Evolutionary conservation across 2,797 vertebrate genomes (phyloP).

Genomic region (Todus mexicanus): DNA sequence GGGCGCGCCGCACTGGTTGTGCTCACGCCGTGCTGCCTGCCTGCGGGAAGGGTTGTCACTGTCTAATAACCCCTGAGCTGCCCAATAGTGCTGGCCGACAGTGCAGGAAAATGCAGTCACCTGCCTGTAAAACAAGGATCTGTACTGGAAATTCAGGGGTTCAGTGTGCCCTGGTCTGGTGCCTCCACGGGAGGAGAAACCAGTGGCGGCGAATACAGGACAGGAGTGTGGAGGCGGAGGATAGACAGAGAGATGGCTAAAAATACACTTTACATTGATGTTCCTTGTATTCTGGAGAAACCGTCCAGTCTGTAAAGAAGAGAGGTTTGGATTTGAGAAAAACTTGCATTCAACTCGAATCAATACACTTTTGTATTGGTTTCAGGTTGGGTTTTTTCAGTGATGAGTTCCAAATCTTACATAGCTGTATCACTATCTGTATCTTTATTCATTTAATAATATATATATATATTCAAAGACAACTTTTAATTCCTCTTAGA

Average conservation of each 20-base stretch:
- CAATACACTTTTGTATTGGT: not conserved
- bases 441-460: not conserved
- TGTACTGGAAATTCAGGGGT: not conserved
- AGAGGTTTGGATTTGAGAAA: not conserved
- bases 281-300: not conserved
- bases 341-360: not conserved
- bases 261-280: not conserved
- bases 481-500: not conserved
- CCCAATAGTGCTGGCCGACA: not conserved
- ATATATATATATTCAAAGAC: not conserved
- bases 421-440: not conserved
- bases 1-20: not conserved
- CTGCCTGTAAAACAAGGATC: not conserved
- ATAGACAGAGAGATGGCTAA: not conserved
- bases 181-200: not conserved
- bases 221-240: too few relatives aligned
- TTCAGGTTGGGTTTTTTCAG: not conserved
- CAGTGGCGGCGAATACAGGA: not conserved
- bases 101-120: not conserved
- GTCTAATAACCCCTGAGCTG: not conserved
- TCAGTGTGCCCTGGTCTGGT: not conserved
- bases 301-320: not conserved
- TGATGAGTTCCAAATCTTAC: not conserved
- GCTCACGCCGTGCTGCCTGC: not conserved
- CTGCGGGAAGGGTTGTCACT: not conserved